Percentiles rank a stretch among this genome's conserved stretches.
phyloP scores from a whole-genome alignment of 2,797 vertebrate genomes.

The Neomorphus geoffroyi region DNA sequence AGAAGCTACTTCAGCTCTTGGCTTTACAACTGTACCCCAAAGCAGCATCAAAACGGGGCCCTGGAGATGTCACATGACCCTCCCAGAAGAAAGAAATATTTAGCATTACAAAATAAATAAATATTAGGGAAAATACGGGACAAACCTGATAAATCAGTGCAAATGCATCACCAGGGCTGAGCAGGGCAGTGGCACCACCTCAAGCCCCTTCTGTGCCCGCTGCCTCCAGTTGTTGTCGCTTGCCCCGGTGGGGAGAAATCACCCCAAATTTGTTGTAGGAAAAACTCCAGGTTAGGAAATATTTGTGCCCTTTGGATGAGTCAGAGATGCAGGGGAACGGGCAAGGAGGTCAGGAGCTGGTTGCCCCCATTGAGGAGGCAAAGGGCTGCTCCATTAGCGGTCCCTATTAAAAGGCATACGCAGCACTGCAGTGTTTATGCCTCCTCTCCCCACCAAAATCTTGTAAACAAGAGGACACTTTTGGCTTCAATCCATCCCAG shows the following conservation, averaged over 20 bases:
- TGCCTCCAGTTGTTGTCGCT: accelerated
- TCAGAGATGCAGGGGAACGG: background rate
- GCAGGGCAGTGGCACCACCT: accelerated
- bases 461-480: background rate
- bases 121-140: accelerated
- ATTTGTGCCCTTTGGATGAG: background rate
- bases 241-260: accelerated
- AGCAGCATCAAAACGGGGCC: accelerated
- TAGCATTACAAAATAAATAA: background rate
- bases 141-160: background rate
- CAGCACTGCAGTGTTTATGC: background rate
- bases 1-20: background rate
- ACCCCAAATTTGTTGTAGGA: accelerated
- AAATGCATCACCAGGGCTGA: background rate
- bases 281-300: background rate
- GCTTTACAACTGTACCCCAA: background rate
- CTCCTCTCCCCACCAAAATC: background rate
- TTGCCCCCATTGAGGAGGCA: accelerated
- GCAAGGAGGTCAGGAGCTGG: background rate
- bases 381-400: background rate
- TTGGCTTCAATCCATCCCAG: background rate
- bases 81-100: background rate
- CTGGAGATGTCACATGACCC: background rate
- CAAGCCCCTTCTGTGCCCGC: background rate
- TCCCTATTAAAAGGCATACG: background rate